phyloP scores from a whole-genome alignment of 2,888 invertebrate species.

The Bombyx huttoni region DNA sequence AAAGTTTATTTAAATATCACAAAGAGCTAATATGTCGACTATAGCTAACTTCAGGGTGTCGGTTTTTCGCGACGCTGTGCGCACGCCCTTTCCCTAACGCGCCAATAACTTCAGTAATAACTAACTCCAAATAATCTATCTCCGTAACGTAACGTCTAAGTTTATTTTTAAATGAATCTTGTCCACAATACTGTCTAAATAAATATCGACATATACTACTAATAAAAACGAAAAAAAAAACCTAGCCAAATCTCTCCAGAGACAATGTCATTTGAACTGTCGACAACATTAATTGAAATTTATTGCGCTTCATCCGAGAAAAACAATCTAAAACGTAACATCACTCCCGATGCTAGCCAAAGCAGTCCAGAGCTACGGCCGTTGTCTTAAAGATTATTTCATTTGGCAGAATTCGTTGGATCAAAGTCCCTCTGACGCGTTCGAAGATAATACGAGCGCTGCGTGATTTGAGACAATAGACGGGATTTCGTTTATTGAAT shows the following conservation, averaged over 20 bases:
- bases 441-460: slow-evolving; percentile 67
- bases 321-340: not conserved
- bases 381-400: not conserved
- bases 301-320: slow-evolving; percentile 50
- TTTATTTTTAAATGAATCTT: not conserved
- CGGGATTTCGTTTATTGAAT: slow-evolving; percentile 58
- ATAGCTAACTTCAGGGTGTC: no score
- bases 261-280: slow-evolving; percentile 50
- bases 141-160: no score
- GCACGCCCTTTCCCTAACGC: no score
- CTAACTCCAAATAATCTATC: no score
- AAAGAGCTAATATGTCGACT: no score
- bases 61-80: no score
- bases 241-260: slow-evolving; percentile 51
- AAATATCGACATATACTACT: not conserved
- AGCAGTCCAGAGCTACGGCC: not conserved
- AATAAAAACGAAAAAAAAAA: slow-evolving; percentile 20
- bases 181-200: not conserved
- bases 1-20: no score
- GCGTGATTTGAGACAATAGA: slow-evolving; percentile 66
- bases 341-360: not conserved
- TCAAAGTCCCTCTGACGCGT: slow-evolving; percentile 20
- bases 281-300: slow-evolving; percentile 66
- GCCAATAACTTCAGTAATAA: no score
- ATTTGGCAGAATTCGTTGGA: slow-evolving; percentile 18